phyloP scores from a whole-genome alignment of 1,140 invertebrate genomes.

The Maconellicoccus hirsutus region DNA sequence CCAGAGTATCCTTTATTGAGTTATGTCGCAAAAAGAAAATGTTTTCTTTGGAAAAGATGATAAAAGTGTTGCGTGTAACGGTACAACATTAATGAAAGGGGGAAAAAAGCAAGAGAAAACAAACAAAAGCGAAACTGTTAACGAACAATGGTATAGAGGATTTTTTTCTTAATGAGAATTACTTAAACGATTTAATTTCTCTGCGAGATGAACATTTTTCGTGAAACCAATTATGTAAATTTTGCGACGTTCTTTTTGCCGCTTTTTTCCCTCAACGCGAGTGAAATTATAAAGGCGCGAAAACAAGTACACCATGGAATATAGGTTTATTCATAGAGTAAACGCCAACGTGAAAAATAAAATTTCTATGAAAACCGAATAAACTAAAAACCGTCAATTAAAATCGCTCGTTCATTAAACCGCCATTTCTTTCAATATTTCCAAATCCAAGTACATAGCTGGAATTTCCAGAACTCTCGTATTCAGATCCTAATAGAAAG shows the following conservation, averaged over 20 bases:
- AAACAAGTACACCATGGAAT: too few species aligned
- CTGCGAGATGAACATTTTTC: not conserved
- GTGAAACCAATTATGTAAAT: not conserved
- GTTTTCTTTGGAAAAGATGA: constrained; percentile 1
- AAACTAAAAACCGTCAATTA: not conserved
- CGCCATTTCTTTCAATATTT: too few species aligned
- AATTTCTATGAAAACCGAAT: not conserved
- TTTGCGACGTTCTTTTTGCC: not conserved
- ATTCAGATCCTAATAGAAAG: too few species aligned
- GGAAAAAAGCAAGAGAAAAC: not conserved
- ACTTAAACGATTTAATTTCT: constrained; percentile 6
- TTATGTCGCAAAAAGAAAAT: not conserved
- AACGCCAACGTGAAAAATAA: not conserved
- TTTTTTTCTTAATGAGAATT: not conserved
- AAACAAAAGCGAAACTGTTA: not conserved
- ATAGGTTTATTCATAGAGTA: too few species aligned
- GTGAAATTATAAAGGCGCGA: not conserved
- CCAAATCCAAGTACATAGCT: too few species aligned
- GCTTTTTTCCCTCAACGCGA: not conserved
- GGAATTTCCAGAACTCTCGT: too few species aligned
- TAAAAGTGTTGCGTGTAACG: not conserved
- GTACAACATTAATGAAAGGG: not conserved
- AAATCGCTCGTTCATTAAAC: too few species aligned
- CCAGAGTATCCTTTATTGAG: not conserved
- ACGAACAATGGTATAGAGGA: not conserved